Conservation (phyloP, 1,140 invertebrate genomes). For the Geopemphigus sp. region DNA sequence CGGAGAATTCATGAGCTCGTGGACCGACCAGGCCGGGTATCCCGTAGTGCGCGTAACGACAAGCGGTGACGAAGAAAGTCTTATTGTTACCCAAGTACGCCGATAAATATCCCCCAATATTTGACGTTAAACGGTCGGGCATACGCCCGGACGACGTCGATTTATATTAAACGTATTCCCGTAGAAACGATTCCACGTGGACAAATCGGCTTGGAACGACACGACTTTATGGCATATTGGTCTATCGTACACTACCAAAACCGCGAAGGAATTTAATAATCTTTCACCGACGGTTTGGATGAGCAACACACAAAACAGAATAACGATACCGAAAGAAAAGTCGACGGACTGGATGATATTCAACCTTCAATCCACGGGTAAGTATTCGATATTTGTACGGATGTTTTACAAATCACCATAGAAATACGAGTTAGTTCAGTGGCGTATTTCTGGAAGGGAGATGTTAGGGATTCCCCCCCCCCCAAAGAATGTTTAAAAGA, state of each 20-base stretch:
- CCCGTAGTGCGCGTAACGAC: slow-evolving; percentile 58
- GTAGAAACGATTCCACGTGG: slow-evolving; percentile 63
- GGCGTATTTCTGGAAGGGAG: too few species aligned
- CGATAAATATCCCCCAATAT: too few species aligned
- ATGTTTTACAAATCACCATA: too few species aligned
- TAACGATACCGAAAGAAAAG: slow-evolving; percentile 55
- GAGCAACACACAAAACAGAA: slow-evolving; percentile 56
- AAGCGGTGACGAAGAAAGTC: background rate
- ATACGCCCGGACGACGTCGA: background rate
- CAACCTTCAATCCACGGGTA: slow-evolving; percentile 74
- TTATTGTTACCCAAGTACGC: slow-evolving; percentile 26
- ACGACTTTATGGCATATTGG: slow-evolving; percentile 74
- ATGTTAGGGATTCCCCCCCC: too few species aligned
- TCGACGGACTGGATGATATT: slow-evolving; percentile 70
- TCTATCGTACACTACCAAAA: slow-evolving; percentile 70
- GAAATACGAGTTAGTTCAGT: too few species aligned
- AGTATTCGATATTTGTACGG: background rate
- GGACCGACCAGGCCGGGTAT: slow-evolving; percentile 62
- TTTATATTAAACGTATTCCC: slow-evolving; percentile 47
- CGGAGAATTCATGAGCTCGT: slow-evolving; percentile 55
- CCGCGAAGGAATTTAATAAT: slow-evolving; percentile 63
- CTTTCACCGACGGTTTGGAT: slow-evolving; percentile 73
- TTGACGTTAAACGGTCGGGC: too few species aligned
- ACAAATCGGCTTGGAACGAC: slow-evolving; percentile 52
- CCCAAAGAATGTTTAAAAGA: too few species aligned